Evolutionary conservation across 2,113 vertebrate species (phyloP), one percentile per base, ranked within the genome.

Genomic region (Xenopus borealis): DNA sequence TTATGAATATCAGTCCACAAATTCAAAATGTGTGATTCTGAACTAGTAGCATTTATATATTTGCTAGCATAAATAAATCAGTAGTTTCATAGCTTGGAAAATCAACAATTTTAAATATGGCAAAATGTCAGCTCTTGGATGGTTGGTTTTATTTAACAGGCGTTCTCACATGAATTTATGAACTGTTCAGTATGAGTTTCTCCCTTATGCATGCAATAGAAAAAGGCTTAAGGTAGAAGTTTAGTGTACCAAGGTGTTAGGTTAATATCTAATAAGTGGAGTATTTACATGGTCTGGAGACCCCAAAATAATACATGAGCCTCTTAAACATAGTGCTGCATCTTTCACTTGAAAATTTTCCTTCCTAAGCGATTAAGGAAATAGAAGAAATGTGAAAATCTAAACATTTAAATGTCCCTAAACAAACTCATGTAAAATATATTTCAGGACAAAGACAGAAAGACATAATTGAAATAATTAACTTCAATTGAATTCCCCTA

Each of bases 241-340:
- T 86, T 88, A 92, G 89, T 86, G 86, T 90, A 85, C 18, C 40
- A 40, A 77, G 74, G 74, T 89, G 88, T 89, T 89, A 91, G 89
- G 84, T 87, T 89, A 89, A 88, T 86, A 82, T 89, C 88, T 90
- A 91, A 92, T 90, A 91, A 90, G 90, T 84, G 85, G 83, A 89
- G 89, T 89, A 91, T 92, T 92, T 90, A 90, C 88, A 88, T 81
- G 88, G 85, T 87, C 87, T 80, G 73, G 88, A 82, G 79, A 83
- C 84, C 83, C 84, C 85, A 85, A 84, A 46, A 77, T 66, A 70
- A 76, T 77, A 77, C 74, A 64, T 27, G 30, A 82, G 83, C 86
- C 89, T 86, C 83, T 78, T 83, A 80, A 83, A 88, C 87, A 82
- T 87, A 75, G 82, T 85, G 85, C 85, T 86, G 83, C 77, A 80